These are phyloP conservation scores for Daptonema setosum DNA, from an alignment of 2,888 invertebrate species.

Conservation along the genomic window DNA sequence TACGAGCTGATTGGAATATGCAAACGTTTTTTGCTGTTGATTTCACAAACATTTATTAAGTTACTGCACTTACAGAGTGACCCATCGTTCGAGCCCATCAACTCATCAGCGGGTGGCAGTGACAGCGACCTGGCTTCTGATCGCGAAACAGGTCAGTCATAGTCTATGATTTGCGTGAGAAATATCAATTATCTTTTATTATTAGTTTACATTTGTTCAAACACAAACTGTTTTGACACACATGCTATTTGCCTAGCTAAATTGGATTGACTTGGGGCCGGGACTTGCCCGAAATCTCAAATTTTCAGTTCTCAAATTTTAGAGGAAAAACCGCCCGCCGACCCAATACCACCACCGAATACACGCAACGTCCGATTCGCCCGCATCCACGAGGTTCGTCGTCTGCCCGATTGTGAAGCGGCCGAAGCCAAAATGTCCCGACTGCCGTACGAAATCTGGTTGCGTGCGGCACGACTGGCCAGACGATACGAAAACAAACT, in stretches of 20 bases:
- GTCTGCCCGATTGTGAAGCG: slow-evolving; percentile 41
- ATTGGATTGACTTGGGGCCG: too few relatives aligned
- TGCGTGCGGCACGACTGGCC: slow-evolving; percentile 57
- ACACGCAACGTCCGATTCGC: slow-evolving; percentile 62
- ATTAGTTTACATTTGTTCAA: too few relatives aligned
- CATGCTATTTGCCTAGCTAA: too few relatives aligned
- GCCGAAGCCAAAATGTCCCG: slow-evolving; percentile 75
- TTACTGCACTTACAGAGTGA: slow-evolving; percentile 6
- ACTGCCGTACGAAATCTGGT: slow-evolving; percentile 73
- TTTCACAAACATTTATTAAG: too few relatives aligned
- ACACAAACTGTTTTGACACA: too few relatives aligned
- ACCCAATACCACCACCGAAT: background rate
- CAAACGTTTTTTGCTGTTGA: too few relatives aligned
- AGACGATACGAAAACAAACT: slow-evolving; percentile 48
- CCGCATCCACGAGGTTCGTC: slow-evolving; percentile 44
- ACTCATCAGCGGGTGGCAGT: slow-evolving; percentile 1
- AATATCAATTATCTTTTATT: too few relatives aligned
- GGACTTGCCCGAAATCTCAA: too few relatives aligned
- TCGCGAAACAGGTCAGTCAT: background rate
- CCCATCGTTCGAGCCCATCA: slow-evolving; percentile 5
- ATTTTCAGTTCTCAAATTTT: too few relatives aligned
- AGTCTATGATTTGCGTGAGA: background rate
- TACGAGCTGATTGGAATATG: too few relatives aligned
- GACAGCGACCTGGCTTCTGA: slow-evolving; percentile 1
- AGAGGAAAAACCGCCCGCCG: background rate